A percentile compares a stretch with the other conserved stretches of the same genome.
Evolutionary conservation across 2,113 vertebrate genomes (phyloP).

Genomic region (Zeus faber): DNA sequence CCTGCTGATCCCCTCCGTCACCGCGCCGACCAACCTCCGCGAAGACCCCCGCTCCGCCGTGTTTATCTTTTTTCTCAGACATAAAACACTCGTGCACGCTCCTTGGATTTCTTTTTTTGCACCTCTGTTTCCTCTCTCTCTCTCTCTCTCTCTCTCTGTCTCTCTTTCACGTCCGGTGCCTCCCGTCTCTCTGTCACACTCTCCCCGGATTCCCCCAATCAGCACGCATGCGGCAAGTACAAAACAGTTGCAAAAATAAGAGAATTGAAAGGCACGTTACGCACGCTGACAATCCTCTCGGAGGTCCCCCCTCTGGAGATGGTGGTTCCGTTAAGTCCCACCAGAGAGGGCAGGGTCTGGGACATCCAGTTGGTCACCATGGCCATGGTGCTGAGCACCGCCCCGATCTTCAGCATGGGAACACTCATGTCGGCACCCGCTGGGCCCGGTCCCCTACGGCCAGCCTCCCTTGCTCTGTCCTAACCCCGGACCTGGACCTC

Average conservation of each 20-base stretch:
- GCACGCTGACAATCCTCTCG: conserved; percentile 87
- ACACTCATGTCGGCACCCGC: conserved; percentile 78
- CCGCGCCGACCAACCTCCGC: no score
- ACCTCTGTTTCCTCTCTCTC: neutral
- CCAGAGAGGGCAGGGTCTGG: conserved; percentile 86
- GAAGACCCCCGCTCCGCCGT: neutral
- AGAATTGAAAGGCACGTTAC: conserved; percentile 51
- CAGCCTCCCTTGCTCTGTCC: conserved; percentile 56
- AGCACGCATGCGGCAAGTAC: conserved; percentile 4
- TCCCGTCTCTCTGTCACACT: conserved; percentile 1
- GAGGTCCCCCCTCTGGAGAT: conserved; percentile 85
- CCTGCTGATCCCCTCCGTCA: neutral
- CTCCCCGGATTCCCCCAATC: neutral
- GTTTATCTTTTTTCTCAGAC: no score
- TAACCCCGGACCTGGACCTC: conserved; percentile 53
- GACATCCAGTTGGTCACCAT: conserved; percentile 95
- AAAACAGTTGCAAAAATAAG: neutral
- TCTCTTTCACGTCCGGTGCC: no score
- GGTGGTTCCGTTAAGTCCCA: conserved; percentile 86
- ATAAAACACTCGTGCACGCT: neutral
- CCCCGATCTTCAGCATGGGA: conserved; percentile 87
- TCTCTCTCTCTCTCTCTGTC: conserved; percentile 15
- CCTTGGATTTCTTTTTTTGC: no score
- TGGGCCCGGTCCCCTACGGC: conserved; percentile 46
- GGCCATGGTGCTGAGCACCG: conserved; percentile 91